Base-by-base conservation (phyloP, 1,140 invertebrate species). In the Psilanteris sp. region DNA sequence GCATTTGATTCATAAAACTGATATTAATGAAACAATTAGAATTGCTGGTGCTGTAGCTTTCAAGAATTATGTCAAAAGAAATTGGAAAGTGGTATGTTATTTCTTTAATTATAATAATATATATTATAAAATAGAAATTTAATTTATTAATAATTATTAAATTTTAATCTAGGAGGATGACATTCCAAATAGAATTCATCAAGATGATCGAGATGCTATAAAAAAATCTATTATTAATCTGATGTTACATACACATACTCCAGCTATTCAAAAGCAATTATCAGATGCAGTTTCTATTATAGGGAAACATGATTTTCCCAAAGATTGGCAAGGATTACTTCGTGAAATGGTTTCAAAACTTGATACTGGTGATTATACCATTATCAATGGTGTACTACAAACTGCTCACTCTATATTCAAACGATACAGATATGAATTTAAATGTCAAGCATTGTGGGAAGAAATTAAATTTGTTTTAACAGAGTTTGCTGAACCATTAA, bases 381-480 rank as follows among this genome's bases (percentile, higher is more conserved):
- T 98, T 0, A 98, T 99, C 29, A 98, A 98, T 90, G 97, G 97
- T 5, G 93, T 98, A 0, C 89, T 99, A 1, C 92, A 96, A 75
- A 99, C 97, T 1, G 97, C 96, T 0, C 96, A 99, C 89, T 98
- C 97, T 0, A 89, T 99, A 4, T 99, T 99, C 87, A 97, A 97
- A 87, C 92, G 96, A 81, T 99, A 99, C 88, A 91, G 97, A 41
- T 96, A 95, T 85, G 97, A 99, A 88, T 97, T 98, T 80, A 98
- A 98, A 89, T 98, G 96, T 3, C 93, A 98, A 83, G 90, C 92
- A 64, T 89, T 99, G 0, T 99, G 97, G 97, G 92, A 92, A 46
- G 98, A 99, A 89, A 99, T 99, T 41, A 98, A 98, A 89, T 96
- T 96, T 90, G 97, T 99, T 0, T 86, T 99, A 31, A 96, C 97